These are phyloP conservation scores for Lophius americanus DNA, from an alignment of 2,797 vertebrate genomes.

Conservation along the genomic window DNA sequence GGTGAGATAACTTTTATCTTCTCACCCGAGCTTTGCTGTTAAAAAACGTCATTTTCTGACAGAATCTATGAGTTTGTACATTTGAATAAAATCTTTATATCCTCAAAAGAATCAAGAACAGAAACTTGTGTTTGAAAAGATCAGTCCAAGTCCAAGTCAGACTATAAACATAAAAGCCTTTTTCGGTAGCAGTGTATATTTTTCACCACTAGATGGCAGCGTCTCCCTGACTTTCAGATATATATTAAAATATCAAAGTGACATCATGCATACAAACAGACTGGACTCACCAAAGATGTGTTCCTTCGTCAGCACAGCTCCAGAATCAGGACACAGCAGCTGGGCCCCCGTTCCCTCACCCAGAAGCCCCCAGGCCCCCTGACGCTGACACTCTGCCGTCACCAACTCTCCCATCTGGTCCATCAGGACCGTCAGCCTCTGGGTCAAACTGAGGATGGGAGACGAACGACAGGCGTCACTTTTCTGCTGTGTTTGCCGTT, in stretches of 20 bases:
- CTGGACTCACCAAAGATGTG: slow-evolving; percentile 81
- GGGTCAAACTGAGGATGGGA: slow-evolving; percentile 57
- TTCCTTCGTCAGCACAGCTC: slow-evolving; percentile 75
- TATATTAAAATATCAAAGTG: background rate
- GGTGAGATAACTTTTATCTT: background rate
- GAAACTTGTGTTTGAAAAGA: background rate
- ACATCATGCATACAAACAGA: background rate
- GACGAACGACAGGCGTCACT: background rate
- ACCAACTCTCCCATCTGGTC: slow-evolving; percentile 80
- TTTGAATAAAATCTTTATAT: too few relatives aligned
- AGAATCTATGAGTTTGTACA: too few relatives aligned
- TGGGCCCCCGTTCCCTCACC: slow-evolving; percentile 84
- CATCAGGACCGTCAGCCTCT: slow-evolving; percentile 64
- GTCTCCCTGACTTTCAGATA: slow-evolving; percentile 21
- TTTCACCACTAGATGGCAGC: slow-evolving; percentile 50
- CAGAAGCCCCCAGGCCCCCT: slow-evolving; percentile 85
- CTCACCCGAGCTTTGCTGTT: background rate
- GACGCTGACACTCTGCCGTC: slow-evolving; percentile 81
- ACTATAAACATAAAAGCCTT: too few relatives aligned
- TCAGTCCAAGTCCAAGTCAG: background rate
- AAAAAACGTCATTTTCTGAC: background rate
- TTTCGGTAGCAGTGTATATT: slow-evolving; percentile 25
- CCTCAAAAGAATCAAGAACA: background rate
- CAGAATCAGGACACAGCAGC: slow-evolving; percentile 81
- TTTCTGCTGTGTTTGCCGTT: background rate